These are phyloP conservation scores for Machaerirhynchus nigripectus DNA, from an alignment of 2,113 vertebrate species.

Conservation along the genomic window DNA sequence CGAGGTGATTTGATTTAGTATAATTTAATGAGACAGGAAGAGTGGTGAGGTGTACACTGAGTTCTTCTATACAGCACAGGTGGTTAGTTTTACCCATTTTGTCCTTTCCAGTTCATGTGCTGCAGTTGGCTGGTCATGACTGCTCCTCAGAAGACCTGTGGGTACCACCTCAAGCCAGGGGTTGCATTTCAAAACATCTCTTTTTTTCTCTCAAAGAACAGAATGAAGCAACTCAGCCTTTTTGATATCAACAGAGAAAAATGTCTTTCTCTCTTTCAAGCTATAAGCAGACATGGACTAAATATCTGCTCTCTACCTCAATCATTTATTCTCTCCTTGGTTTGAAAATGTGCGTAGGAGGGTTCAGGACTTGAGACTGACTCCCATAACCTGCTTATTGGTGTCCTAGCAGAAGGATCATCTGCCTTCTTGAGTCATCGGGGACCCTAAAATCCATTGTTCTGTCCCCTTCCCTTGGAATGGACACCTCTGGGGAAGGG, in stretches of 20 bases:
- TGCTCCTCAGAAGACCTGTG: not conserved
- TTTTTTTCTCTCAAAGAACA: not conserved
- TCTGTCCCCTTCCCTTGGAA: not conserved
- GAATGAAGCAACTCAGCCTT: not conserved
- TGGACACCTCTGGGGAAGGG: not conserved
- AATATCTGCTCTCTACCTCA: not conserved
- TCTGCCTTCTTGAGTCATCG: not conserved
- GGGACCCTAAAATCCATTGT: not conserved
- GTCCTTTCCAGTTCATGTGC: not conserved
- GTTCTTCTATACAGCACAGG: not conserved
- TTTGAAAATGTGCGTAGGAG: not conserved
- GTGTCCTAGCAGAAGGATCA: not conserved
- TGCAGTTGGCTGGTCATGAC: not conserved
- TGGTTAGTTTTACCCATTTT: not conserved
- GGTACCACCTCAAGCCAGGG: not conserved
- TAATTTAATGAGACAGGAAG: conserved; percentile 22
- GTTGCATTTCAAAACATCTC: not conserved
- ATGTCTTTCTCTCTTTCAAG: not conserved
- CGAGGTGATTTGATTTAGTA: conserved; percentile 7
- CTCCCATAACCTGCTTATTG: not conserved
- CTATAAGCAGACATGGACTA: not conserved
- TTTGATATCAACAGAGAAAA: not conserved
- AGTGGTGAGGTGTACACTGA: not conserved
- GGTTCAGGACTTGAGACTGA: not conserved
- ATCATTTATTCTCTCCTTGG: not conserved